phyloP scores from a whole-genome alignment of 2,113 vertebrate genomes.

The Ceuthmochares aereus region DNA sequence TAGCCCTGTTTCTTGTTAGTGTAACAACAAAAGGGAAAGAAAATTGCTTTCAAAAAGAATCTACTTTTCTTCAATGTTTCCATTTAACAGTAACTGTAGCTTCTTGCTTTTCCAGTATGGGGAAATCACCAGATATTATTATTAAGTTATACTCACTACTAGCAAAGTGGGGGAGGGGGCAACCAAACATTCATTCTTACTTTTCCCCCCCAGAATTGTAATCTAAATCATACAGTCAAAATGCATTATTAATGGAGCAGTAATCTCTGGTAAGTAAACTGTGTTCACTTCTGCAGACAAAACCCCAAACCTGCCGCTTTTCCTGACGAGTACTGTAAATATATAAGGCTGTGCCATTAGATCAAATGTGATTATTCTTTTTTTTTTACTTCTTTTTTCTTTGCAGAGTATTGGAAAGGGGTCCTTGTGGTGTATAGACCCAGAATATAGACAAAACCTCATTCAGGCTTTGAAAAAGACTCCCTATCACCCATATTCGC shows the following conservation, averaged over 20 bases:
- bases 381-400: conserved; percentile 67
- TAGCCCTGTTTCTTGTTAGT: background rate
- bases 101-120: background rate
- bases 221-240: background rate
- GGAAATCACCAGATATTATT: background rate
- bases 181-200: background rate
- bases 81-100: background rate
- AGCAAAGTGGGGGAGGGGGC: background rate
- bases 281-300: background rate
- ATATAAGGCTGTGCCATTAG: background rate
- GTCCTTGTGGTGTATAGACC: conserved; percentile 99
- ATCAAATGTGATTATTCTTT: conserved; percentile 24
- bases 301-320: background rate
- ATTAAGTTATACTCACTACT: background rate
- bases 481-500: conserved; percentile 94
- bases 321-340: conserved; percentile 25
- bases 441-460: conserved; percentile 98
- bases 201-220: background rate
- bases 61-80: background rate
- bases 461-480: conserved; percentile 99
- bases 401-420: conserved; percentile 98
- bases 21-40: background rate
- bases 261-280: conserved; percentile 23
- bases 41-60: background rate
- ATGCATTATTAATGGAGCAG: background rate